Percentiles rank a stretch among this genome's conserved stretches.
Conservation (phyloP, 2,888 invertebrate genomes). For the Smittia aterrima region DNA sequence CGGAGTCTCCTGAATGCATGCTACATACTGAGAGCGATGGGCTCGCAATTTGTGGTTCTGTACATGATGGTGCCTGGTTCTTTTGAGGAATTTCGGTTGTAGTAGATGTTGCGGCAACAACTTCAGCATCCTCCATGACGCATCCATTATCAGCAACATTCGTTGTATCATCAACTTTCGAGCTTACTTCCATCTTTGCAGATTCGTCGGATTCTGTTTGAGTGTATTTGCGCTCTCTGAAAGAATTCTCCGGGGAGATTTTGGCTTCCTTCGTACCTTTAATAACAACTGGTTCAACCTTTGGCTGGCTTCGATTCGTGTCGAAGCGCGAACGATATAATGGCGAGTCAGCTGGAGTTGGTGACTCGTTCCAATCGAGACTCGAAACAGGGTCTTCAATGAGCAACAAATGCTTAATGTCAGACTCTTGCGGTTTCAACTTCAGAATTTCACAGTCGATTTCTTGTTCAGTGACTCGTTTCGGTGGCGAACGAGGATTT, state of each 20-base stretch:
- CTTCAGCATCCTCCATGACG: conserved; percentile 27
- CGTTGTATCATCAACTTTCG: neutral
- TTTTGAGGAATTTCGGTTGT: neutral
- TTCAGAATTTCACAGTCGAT: conserved; percentile 62
- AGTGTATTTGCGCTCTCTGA: conserved; percentile 51
- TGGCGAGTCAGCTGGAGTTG: conserved; percentile 51
- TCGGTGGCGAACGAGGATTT: conserved; percentile 60
- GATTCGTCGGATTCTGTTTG: conserved; percentile 50
- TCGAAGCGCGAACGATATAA: conserved; percentile 19
- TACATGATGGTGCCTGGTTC: neutral
- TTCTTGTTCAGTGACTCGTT: conserved; percentile 65
- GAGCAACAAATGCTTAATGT: conserved; percentile 44
- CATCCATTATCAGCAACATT: conserved; percentile 20
- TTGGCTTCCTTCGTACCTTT: conserved; percentile 51
- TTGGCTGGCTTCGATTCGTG: conserved; percentile 44
- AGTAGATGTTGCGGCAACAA: conserved; percentile 7
- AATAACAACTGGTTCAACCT: conserved; percentile 50
- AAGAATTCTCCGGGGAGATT: conserved; percentile 53
- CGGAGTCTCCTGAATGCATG: conserved; percentile 52
- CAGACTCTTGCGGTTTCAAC: conserved; percentile 49
- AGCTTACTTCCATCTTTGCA: neutral
- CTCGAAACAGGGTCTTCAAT: conserved; percentile 43
- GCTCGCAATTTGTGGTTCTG: conserved; percentile 50
- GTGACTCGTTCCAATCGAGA: conserved; percentile 42
- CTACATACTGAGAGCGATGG: conserved; percentile 62